Percentiles rank a stretch among this genome's conserved stretches.
Evolutionary conservation across 2,888 invertebrate species (phyloP).

Genomic region (Trichopoda pennipes): DNA sequence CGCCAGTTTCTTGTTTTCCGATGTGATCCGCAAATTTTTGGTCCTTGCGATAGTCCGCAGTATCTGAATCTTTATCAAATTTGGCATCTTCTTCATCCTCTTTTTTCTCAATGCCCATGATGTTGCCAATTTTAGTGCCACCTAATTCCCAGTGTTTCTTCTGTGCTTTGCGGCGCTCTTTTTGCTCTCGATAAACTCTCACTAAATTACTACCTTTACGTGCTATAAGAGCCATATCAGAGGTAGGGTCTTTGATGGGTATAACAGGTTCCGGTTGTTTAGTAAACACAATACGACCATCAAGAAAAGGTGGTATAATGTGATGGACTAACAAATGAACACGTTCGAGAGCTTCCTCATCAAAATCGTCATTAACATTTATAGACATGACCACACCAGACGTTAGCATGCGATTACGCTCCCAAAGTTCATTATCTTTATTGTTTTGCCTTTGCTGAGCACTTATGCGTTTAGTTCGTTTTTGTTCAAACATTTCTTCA

Average conservation of each 20-base stretch:
- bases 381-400: conserved; percentile 95
- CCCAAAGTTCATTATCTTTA: conserved; percentile 99
- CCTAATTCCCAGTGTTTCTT: conserved; percentile 99
- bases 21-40: conserved; percentile 99
- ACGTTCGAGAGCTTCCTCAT: conserved; percentile 96
- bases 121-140: conserved; percentile 92
- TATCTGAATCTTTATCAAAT: conserved; percentile 85
- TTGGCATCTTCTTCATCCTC: conserved; percentile 89
- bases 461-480: conserved; percentile 94
- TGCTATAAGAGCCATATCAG: conserved; percentile 97
- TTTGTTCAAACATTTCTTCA: conserved; percentile 94
- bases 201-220: conserved; percentile 96
- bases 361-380: conserved; percentile 94
- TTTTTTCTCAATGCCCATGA: conserved; percentile 95
- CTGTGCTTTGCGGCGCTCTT: conserved; percentile 97
- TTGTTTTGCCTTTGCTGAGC: conserved; percentile 98
- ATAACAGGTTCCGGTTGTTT: conserved; percentile 99
- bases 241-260: conserved; percentile 96
- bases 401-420: conserved; percentile 97
- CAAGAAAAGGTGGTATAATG: conserved; percentile 98
- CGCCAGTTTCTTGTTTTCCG: conserved; percentile 86
- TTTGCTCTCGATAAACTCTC: conserved; percentile 94
- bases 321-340: conserved; percentile 98
- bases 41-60: conserved; percentile 93
- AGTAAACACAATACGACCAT: conserved; percentile 99